A percentile compares a stretch with the other conserved stretches of the same genome.
Conservation (phyloP, 2,797 vertebrate genomes). For the Rhinogobio ventralis region DNA sequence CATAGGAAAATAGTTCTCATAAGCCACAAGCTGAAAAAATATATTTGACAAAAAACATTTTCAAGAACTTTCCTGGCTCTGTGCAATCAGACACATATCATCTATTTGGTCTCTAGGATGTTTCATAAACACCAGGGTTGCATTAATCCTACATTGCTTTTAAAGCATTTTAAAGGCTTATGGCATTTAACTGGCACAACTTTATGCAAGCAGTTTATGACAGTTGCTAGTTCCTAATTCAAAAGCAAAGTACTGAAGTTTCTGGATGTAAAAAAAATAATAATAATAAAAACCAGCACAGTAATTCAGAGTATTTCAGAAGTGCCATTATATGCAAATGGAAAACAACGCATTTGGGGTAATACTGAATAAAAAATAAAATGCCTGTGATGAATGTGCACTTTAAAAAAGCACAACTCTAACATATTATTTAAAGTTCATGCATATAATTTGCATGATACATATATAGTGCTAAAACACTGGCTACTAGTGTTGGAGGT, state of each 20-base stretch:
- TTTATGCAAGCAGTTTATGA: constrained; percentile 13
- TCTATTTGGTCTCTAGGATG: background rate
- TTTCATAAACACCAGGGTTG: constrained; percentile 3
- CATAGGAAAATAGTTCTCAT: constrained; percentile 69
- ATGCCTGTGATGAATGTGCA: background rate
- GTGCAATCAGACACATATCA: background rate
- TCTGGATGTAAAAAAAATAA: background rate
- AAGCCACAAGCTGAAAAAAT: constrained; percentile 22
- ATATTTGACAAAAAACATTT: constrained; percentile 63
- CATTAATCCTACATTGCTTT: constrained; percentile 18
- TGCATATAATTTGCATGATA: background rate
- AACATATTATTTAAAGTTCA: background rate
- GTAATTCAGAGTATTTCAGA: background rate
- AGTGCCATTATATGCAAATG: constrained; percentile 1
- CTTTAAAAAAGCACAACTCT: background rate
- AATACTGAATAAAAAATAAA: constrained; percentile 6
- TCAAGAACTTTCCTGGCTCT: background rate
- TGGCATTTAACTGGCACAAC: background rate
- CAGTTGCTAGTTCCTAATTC: background rate
- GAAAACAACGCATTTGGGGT: background rate
- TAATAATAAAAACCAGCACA: background rate
- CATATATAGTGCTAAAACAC: background rate
- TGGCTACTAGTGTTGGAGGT: background rate
- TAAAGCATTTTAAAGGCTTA: constrained; percentile 11
- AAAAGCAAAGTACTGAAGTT: background rate